Evolutionary conservation across 2,113 vertebrate species (phyloP), one percentile per base, ranked within the genome.

Genomic region (Chloebia gouldiae): DNA sequence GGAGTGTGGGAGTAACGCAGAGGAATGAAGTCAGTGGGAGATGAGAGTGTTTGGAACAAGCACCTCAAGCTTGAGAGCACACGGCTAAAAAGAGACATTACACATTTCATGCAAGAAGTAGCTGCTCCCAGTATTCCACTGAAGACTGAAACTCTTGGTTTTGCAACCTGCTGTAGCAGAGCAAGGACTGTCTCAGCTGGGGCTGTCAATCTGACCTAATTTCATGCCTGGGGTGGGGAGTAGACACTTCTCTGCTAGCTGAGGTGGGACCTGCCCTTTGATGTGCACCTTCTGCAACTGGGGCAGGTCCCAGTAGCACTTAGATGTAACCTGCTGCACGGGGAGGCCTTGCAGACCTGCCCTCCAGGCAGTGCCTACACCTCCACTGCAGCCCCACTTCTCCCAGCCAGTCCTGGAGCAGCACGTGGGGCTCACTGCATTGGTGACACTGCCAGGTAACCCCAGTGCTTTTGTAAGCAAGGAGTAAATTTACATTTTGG

Each of bases 1-100:
- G 76, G 51, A 59, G 87, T 69, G 81, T 88, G 17, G 40, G 69
- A 84, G 53, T 88, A 97, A 96, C 57, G 39, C 97, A 97, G 93
- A 97, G 90, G 94, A 81, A 91, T 71, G 88, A 95, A 96, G 81
- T 91, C 93, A 84, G 57, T 86, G 83, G 86, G 85, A 91, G 76
- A 94, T 78, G 65, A 77, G 81, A 94, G 79, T 15, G 50, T 89
- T 96, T 92, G 82, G 86, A 96, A 93, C 64, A 93, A 82, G 85
- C 89, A 91, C 84, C 71, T 90, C 76, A 78, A 82, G 64, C 80
- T 93, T 59, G 47, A 86, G 72, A 88, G 91, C 10, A 4, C 59
- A 87, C 2, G 0, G 84, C 78, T 87, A 86, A 87, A 88, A 97
- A 87, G 86, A 90, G 61, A 50, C 19, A 49, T 45, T 81, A 57